These are phyloP conservation scores for Orientallactaga sibirica DNA, from an alignment of 2,797 vertebrate genomes.

Conservation along the genomic window DNA sequence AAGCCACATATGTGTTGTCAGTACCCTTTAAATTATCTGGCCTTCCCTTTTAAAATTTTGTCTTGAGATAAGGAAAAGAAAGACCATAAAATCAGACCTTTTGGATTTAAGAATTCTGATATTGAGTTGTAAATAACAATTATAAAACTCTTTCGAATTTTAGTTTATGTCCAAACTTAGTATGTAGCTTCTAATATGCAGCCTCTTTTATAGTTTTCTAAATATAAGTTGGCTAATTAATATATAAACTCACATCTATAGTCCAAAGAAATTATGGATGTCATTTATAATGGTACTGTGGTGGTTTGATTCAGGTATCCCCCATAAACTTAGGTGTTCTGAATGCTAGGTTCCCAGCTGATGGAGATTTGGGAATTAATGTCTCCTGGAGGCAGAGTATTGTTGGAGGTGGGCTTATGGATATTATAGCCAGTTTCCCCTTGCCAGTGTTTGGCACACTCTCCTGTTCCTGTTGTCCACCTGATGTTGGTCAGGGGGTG, in stretches of 20 bases:
- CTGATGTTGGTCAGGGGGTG: too few species aligned
- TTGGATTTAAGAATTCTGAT: not conserved
- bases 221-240: not conserved
- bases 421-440: too few species aligned
- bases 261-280: not conserved
- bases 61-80: not conserved
- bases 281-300: not conserved
- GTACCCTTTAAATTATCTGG: not conserved
- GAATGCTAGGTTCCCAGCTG: too few species aligned
- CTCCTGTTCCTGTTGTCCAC: too few species aligned
- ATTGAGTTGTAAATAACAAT: not conserved
- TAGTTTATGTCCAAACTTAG: not conserved
- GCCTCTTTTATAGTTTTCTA: not conserved
- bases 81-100: not conserved
- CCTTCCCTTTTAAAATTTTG: not conserved
- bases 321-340: too few species aligned
- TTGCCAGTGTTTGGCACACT: too few species aligned
- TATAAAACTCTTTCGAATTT: not conserved
- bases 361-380: too few species aligned
- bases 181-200: too few species aligned
- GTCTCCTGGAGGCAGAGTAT: too few species aligned
- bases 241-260: not conserved
- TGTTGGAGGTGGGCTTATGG: too few species aligned
- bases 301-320: too few species aligned
- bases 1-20: not conserved